phyloP scores from a whole-genome alignment of 2,113 vertebrate species.

The Barbus barbus region DNA sequence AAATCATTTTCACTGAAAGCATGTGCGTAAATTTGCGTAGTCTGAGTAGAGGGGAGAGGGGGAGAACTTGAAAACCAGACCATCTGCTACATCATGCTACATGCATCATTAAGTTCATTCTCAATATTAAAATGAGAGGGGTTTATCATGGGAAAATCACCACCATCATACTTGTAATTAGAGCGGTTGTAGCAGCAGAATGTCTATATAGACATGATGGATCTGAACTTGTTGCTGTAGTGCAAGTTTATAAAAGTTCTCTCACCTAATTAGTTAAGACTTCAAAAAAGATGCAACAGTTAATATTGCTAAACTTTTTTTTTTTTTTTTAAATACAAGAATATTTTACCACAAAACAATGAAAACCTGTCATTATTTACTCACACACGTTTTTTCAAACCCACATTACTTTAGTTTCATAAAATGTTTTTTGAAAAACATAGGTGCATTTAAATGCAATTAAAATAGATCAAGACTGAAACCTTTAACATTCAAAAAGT shows the following conservation, averaged over 20 bases:
- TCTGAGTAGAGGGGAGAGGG: background rate
- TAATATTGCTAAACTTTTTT: no score
- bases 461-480: background rate
- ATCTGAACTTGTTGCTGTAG: background rate
- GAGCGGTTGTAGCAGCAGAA: background rate
- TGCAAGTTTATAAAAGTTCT: background rate
- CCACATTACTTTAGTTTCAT: no score
- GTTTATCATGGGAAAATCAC: slow-evolving; percentile 24
- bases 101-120: slow-evolving; percentile 46
- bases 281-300: background rate
- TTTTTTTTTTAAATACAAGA: no score
- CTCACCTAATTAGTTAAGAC: no score
- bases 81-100: slow-evolving; percentile 53
- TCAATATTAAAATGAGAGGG: slow-evolving; percentile 35
- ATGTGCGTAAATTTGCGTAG: background rate
- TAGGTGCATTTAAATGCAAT: background rate
- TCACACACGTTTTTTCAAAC: no score
- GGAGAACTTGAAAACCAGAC: slow-evolving; percentile 18
- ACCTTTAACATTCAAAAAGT: background rate
- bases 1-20: slow-evolving; percentile 28
- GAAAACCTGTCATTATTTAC: no score
- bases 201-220: background rate
- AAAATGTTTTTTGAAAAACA: no score
- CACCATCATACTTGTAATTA: slow-evolving; percentile 16
- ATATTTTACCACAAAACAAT: no score